Evolutionary conservation across 2,888 invertebrate genomes (phyloP).

Genomic region (Himalopsyche japonica): DNA sequence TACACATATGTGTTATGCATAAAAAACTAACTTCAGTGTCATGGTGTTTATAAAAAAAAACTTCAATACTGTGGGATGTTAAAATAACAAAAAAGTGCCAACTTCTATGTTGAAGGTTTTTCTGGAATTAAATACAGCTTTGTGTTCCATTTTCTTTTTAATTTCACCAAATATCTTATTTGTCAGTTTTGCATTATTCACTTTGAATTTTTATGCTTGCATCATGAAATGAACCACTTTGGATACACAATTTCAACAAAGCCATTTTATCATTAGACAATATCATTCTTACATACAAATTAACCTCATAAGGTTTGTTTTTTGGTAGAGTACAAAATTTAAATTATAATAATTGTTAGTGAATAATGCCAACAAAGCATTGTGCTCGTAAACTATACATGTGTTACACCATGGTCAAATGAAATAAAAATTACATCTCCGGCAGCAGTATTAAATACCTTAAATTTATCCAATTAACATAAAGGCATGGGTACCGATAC

Average conservation of each 20-base stretch:
- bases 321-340: not conserved
- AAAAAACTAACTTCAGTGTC: not conserved
- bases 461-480: not conserved
- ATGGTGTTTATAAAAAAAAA: not conserved
- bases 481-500: too few species aligned
- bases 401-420: not conserved
- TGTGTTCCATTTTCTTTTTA: not conserved
- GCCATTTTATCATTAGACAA: not conserved
- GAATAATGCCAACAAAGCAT: not conserved
- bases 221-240: not conserved
- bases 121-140: not conserved
- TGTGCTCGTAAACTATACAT: not conserved
- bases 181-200: not conserved
- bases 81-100: not conserved
- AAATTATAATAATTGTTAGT: not conserved
- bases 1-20: not conserved
- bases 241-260: not conserved
- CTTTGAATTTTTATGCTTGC: not conserved
- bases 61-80: not conserved
- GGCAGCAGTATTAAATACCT: not conserved
- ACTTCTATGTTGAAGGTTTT: not conserved
- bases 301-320: not conserved
- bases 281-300: not conserved
- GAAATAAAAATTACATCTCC: not conserved
- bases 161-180: not conserved